Evolutionary conservation across 2,797 vertebrate species (phyloP), one percentile per base, ranked within the genome.

Genomic region (Rhodeus uyekii): DNA sequence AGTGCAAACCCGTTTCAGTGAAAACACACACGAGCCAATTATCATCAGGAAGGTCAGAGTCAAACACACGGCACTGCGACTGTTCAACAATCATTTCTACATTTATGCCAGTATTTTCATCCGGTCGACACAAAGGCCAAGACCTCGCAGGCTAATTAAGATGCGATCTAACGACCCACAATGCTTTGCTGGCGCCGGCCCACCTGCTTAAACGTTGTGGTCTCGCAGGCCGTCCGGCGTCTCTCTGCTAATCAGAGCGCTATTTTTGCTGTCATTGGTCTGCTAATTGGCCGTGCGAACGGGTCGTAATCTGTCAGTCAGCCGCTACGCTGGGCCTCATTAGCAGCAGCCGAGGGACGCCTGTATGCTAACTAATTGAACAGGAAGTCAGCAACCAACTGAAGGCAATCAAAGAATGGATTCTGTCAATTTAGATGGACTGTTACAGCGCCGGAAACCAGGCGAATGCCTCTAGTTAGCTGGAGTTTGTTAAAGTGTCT

Each of bases 261-360:
- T 42, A 8, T 39, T 68, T 67, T 7, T 55, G 50, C 34, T 50
- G 60, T 77, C 77, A 69, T 42, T 38, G 38, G n/a, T 69, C 27
- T 36, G 58, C 36, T 84, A 87, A 79, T 85, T 81, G 75, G 74
- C 78, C 46, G 50, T 27, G 55, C 61, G 67, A 65, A 72, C 48
- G 36, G 64, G 36, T 58, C 36, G 19, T 79, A 42, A 69, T 58
- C 44, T 13, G 65, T 69, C 63, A 78, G 63, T 39, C 72, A 67
- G 24, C 2, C 34, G 10, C 12, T 67, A 7, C 44, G 10, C 44
- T 0, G 27, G 9, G 18, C 8, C 76, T 69, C 64, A 69, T 79
- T 79, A 79, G n/a, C 76, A 42, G 27, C n/a, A 16, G 53, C n/a
- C 8, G 1, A 69, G 53, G 18, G n/a, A 13, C 19, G 27, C 39